A percentile compares a stretch with the other conserved stretches of the same genome.
Evolutionary conservation across 2,888 invertebrate species (phyloP).

Genomic region (Aethes cnicana): DNA sequence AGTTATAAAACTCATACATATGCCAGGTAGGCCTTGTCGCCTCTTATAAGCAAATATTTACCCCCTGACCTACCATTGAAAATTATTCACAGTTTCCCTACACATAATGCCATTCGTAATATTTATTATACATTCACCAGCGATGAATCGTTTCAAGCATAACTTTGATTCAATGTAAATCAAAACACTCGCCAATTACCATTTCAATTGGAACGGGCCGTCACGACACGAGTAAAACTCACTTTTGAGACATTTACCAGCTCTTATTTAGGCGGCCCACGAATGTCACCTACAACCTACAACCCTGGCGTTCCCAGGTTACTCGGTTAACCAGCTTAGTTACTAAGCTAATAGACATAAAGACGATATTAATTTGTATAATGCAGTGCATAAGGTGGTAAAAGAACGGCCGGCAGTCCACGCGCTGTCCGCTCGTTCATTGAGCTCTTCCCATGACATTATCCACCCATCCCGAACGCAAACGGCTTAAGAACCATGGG

Average conservation of each 20-base stretch:
- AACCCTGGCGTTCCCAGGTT: conserved; percentile 38
- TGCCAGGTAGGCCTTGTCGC: too few relatives aligned
- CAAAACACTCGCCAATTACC: conserved; percentile 4
- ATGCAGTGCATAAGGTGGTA: conserved; percentile 53
- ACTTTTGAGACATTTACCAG: conserved; percentile 45
- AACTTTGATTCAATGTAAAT: neutral
- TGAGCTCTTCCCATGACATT: conserved; percentile 83
- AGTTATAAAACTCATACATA: too few relatives aligned
- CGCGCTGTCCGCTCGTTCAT: conserved; percentile 79
- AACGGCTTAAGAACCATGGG: conserved; percentile 42
- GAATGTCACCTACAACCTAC: conserved; percentile 47
- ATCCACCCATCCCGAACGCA: conserved; percentile 52
- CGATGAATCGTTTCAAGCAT: too few relatives aligned
- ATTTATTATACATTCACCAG: too few relatives aligned
- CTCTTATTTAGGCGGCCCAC: conserved; percentile 56
- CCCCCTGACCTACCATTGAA: too few relatives aligned
- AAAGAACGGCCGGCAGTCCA: conserved; percentile 73
- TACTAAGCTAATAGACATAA: conserved; percentile 45
- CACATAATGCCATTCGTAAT: too few relatives aligned
- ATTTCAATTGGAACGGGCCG: conserved; percentile 6
- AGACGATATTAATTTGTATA: conserved; percentile 49
- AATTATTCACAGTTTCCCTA: too few relatives aligned
- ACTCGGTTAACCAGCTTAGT: conserved; percentile 26
- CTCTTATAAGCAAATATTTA: too few relatives aligned
- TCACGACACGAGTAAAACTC: conserved; percentile 3